A percentile compares a stretch with the other conserved stretches of the same genome.
phyloP scores from a whole-genome alignment of 92 coral and sea anemone genomes.

The Palythoa caribaeorum region DNA sequence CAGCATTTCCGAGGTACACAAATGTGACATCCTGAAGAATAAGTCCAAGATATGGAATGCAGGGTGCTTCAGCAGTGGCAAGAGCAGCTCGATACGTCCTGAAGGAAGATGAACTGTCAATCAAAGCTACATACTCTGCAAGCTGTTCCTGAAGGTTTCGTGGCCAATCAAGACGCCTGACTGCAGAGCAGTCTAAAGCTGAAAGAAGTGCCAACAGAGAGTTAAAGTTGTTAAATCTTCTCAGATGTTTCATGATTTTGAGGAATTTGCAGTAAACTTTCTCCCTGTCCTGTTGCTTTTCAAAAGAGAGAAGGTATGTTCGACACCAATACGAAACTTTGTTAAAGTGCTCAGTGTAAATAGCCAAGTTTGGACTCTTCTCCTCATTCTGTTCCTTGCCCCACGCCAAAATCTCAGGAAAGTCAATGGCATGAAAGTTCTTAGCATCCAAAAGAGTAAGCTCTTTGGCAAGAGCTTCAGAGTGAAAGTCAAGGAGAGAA shows the following conservation, averaged over 20 bases:
- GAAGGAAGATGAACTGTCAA: slow-evolving; percentile 97
- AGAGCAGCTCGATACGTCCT: slow-evolving; percentile 93
- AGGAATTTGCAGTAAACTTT: slow-evolving; percentile 89
- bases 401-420: slow-evolving; percentile 98
- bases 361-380: slow-evolving; percentile 87
- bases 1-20: slow-evolving; percentile 93
- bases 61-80: slow-evolving; percentile 85
- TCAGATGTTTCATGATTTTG: slow-evolving; percentile 96
- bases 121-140: slow-evolving; percentile 88
- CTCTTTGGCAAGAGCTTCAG: slow-evolving; percentile 89
- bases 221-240: slow-evolving; percentile 94
- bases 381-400: slow-evolving; percentile 98
- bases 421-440: slow-evolving; percentile 91
- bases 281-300: slow-evolving; percentile 93
- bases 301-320: slow-evolving; percentile 92
- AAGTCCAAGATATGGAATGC: slow-evolving; percentile 97
- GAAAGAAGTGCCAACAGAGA: slow-evolving; percentile 94
- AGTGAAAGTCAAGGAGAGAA: slow-evolving; percentile 86
- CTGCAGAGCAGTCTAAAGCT: slow-evolving; percentile 97
- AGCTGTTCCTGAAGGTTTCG: slow-evolving; percentile 84
- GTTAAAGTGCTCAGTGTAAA: slow-evolving; percentile 97
- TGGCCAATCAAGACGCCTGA: slow-evolving; percentile 95
- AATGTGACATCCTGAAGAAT: slow-evolving; percentile 99
- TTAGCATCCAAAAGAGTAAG: slow-evolving; percentile 92
- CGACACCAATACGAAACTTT: slow-evolving; percentile 99